Evolutionary conservation across 2,113 vertebrate genomes (phyloP).

Genomic region (Mastomys coucha): DNA sequence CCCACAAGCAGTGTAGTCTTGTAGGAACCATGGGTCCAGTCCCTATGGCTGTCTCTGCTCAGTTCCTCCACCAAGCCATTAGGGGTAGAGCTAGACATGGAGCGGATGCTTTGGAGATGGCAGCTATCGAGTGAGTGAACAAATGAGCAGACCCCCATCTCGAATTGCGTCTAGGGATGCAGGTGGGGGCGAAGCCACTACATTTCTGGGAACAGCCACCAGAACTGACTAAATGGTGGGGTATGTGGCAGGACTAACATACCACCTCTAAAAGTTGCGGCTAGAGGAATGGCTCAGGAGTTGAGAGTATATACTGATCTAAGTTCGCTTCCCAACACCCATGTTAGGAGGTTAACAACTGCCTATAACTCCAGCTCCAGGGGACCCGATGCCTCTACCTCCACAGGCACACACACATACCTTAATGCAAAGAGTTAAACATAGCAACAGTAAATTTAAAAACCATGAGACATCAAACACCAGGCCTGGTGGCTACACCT

Average conservation of each 20-base stretch:
- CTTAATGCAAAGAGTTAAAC: neutral
- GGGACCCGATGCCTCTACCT: neutral
- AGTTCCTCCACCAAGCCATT: neutral
- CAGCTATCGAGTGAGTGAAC: neutral
- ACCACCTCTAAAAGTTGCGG: neutral
- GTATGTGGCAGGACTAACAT: fast-evolving
- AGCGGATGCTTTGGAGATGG: neutral
- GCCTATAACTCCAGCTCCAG: too few relatives aligned
- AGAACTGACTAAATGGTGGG: neutral
- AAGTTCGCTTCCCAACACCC: neutral
- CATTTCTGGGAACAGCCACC: neutral
- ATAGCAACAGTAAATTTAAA: neutral
- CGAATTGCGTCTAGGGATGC: neutral
- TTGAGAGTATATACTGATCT: neutral
- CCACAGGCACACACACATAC: too few relatives aligned
- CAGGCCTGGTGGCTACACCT: neutral
- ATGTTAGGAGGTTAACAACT: neutral
- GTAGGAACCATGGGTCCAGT: neutral
- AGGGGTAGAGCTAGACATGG: neutral
- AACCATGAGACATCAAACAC: neutral
- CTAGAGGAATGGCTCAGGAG: neutral
- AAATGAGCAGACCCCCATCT: neutral
- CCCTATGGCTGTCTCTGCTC: neutral
- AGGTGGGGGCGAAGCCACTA: neutral
- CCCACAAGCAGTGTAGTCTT: neutral